phyloP scores from a whole-genome alignment of 1,140 invertebrate species.

The Leptinotarsa texana region DNA sequence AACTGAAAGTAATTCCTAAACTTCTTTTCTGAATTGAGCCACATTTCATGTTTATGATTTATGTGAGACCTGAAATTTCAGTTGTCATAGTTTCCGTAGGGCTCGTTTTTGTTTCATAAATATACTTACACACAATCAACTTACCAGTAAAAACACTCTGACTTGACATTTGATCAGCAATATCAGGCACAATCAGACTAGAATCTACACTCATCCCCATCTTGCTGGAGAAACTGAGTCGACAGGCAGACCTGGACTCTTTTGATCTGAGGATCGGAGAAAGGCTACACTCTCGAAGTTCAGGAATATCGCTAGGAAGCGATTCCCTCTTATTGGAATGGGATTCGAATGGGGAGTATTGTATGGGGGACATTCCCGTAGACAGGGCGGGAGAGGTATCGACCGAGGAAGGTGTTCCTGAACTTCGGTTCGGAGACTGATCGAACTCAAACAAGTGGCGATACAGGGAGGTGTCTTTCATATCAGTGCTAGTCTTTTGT shows the following conservation, averaged over 20 bases:
- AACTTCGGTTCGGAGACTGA: constrained; percentile 16
- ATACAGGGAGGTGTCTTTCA: constrained; percentile 40
- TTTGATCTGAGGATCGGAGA: constrained; percentile 42
- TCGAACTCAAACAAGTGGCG: constrained; percentile 47
- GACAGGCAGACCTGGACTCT: constrained; percentile 31
- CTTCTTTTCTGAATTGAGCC: no score
- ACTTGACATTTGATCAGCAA: constrained; percentile 31
- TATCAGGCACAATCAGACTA: constrained; percentile 44
- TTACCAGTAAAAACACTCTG: constrained; percentile 17
- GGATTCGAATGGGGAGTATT: constrained; percentile 33
- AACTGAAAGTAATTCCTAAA: no score
- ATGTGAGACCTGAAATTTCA: no score
- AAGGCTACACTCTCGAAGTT: constrained; percentile 46
- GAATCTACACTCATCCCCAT: constrained; percentile 47
- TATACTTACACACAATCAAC: background rate
- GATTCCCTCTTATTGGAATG: constrained; percentile 17
- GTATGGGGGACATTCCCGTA: constrained; percentile 43
- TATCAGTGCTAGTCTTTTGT: constrained; percentile 32
- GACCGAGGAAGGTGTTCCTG: constrained; percentile 6
- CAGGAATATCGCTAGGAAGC: constrained; percentile 30
- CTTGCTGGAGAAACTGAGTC: constrained; percentile 40
- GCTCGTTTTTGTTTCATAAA: no score
- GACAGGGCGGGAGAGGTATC: constrained; percentile 40
- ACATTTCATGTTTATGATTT: no score
- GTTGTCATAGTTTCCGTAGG: no score